phyloP scores from a whole-genome alignment of 1,140 invertebrate species.

The Neodiprion virginianus region DNA sequence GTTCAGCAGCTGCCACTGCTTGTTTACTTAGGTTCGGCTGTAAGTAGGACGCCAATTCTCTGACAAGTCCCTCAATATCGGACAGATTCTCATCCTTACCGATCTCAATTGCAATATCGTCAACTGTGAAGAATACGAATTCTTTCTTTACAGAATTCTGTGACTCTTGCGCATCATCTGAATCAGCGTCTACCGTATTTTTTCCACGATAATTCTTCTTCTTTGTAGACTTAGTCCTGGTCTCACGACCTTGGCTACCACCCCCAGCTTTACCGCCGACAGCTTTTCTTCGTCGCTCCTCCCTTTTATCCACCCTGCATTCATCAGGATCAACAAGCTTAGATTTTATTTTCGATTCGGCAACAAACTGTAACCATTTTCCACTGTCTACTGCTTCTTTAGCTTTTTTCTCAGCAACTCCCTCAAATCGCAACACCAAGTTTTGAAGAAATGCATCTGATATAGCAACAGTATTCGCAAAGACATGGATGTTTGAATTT shows the following conservation, averaged over 20 bases:
- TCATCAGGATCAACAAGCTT: conserved; percentile 56
- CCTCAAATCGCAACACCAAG: conserved; percentile 73
- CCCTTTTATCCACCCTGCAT: conserved; percentile 77
- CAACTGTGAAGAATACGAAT: conserved; percentile 71
- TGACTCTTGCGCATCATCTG: conserved; percentile 62
- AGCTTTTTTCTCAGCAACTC: conserved; percentile 75
- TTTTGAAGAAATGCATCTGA: conserved; percentile 70
- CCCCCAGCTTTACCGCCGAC: conserved; percentile 85
- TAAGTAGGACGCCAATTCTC: conserved; percentile 67
- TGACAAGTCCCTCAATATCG: conserved; percentile 69
- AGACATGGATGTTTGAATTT: conserved; percentile 49
- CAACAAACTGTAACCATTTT: conserved; percentile 58
- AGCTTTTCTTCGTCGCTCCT: conserved; percentile 89
- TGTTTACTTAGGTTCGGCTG: conserved; percentile 65
- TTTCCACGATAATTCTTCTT: conserved; percentile 69
- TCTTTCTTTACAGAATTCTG: conserved; percentile 48
- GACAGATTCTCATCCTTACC: conserved; percentile 68
- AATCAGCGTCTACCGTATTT: conserved; percentile 63
- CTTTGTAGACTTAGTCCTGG: conserved; percentile 94
- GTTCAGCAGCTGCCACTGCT: conserved; percentile 70
- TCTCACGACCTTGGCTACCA: conserved; percentile 91
- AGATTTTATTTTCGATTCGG: conserved; percentile 55
- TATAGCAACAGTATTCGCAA: conserved; percentile 48
- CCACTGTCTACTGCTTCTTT: conserved; percentile 75
- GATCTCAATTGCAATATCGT: conserved; percentile 75